Conservation (phyloP, 35 echinoderm and acorn worm species). For the Acanthaster planci region DNA sequence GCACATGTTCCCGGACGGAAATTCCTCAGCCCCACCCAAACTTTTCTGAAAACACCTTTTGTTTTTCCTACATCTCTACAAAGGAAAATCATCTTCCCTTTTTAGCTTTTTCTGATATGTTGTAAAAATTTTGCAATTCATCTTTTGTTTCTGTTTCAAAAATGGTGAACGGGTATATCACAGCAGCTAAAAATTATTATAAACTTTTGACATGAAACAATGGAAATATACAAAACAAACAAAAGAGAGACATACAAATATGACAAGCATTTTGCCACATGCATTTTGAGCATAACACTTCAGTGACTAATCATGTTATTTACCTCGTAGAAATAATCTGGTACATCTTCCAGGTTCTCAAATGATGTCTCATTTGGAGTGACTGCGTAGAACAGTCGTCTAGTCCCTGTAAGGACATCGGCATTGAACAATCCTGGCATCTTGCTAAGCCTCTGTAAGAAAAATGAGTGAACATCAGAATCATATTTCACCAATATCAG, state of each 20-base stretch:
- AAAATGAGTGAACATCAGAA: not conserved
- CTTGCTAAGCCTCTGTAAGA: not conserved
- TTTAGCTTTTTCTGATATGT: too few species aligned
- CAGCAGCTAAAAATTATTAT: too few species aligned
- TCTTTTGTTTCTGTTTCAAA: too few species aligned
- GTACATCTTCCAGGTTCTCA: constrained; percentile 76
- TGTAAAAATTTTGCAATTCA: too few species aligned
- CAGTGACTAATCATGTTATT: not conserved
- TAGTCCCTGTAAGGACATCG: constrained; percentile 66
- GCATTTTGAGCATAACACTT: not conserved
- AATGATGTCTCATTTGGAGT: constrained; percentile 91
- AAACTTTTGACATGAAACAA: too few species aligned
- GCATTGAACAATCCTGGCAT: constrained; percentile 68
- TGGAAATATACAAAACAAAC: not conserved
- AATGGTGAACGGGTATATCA: too few species aligned
- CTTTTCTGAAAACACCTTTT: too few species aligned
- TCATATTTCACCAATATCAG: too few species aligned
- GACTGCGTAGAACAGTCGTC: constrained; percentile 78
- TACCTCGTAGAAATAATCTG: constrained; percentile 85
- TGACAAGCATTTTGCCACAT: not conserved
- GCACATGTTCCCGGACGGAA: too few species aligned
- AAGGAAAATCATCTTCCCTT: too few species aligned
- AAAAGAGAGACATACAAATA: not conserved
- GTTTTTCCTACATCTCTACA: too few species aligned
- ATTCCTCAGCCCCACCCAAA: too few species aligned